Conservation (phyloP, 1,140 invertebrate genomes). For the Bombus sylvicola region DNA sequence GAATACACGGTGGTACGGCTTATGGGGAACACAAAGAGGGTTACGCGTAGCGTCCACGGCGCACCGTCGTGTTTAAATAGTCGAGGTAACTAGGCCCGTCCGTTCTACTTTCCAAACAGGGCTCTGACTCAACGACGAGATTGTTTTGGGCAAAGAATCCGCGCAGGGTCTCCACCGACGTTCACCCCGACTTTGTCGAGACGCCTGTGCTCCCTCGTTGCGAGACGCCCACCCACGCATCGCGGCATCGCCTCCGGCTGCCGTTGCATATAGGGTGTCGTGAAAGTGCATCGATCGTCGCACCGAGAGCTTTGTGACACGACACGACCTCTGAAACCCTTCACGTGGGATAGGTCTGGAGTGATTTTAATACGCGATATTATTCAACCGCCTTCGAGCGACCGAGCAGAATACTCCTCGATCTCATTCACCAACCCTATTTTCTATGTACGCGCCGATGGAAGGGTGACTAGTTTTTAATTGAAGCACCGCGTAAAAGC, state of each 20-base stretch:
- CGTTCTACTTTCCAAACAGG: constrained; percentile 68
- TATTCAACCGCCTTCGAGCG: constrained; percentile 31
- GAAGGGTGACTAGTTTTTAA: constrained; percentile 17
- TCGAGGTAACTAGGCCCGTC: constrained; percentile 58
- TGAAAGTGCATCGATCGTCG: constrained; percentile 66
- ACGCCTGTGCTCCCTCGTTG: constrained; percentile 47
- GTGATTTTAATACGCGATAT: constrained; percentile 52
- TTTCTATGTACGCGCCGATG: not conserved
- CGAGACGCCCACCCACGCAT: constrained; percentile 68
- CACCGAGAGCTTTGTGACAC: too few species aligned
- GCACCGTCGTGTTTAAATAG: constrained; percentile 51
- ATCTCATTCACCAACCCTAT: constrained; percentile 1
- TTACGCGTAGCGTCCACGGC: not conserved
- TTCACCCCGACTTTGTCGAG: constrained; percentile 55
- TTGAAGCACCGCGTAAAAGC: not conserved
- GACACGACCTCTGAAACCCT: too few species aligned
- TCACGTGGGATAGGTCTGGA: constrained; percentile 24
- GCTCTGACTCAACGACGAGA: constrained; percentile 69
- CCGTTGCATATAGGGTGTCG: constrained; percentile 64
- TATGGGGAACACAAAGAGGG: not conserved
- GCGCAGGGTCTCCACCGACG: constrained; percentile 10
- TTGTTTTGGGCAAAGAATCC: constrained; percentile 64
- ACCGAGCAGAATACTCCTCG: not conserved
- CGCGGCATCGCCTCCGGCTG: constrained; percentile 58
- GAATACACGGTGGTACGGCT: not conserved